Conservation (phyloP, 1,140 invertebrate species). For the Varroa destructor region DNA sequence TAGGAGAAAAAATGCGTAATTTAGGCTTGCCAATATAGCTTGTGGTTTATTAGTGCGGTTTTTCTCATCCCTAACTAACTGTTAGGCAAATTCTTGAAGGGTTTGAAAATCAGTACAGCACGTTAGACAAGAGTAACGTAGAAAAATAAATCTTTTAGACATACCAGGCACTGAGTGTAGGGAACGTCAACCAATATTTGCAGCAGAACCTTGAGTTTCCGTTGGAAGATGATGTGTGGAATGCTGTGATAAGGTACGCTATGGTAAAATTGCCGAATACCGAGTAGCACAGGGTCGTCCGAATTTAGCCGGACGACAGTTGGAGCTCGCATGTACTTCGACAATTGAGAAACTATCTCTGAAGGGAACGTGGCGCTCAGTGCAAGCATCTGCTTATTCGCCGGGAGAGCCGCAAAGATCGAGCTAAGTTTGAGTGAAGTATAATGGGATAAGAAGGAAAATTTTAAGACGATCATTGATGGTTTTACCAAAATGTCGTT, state of each 20-base stretch:
- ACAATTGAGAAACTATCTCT: slow-evolving; percentile 55
- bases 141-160: too few species aligned
- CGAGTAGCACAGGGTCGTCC: slow-evolving; percentile 44
- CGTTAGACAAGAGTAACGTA: too few species aligned
- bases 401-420: slow-evolving; percentile 57
- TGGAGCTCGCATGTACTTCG: slow-evolving; percentile 65
- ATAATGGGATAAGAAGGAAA: slow-evolving; percentile 29
- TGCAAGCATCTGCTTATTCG: slow-evolving; percentile 72
- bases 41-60: too few species aligned
- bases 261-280: slow-evolving; percentile 50
- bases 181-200: slow-evolving; percentile 55
- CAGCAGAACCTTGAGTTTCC: slow-evolving; percentile 55
- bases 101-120: too few species aligned
- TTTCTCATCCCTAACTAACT: too few species aligned
- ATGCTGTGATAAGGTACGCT: slow-evolving; percentile 38
- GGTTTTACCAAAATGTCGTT: neutral
- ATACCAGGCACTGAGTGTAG: slow-evolving; percentile 74
- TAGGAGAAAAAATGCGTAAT: too few species aligned
- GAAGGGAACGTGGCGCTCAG: slow-evolving; percentile 85
- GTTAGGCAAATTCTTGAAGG: too few species aligned
- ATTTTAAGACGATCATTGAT: neutral
- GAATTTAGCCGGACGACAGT: slow-evolving; percentile 52
- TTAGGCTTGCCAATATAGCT: too few species aligned
- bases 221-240: slow-evolving; percentile 43
- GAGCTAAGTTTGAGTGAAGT: slow-evolving; percentile 45